Evolutionary conservation across 2,888 invertebrate species (phyloP).

Genomic region (Gandaritis pyraliata): DNA sequence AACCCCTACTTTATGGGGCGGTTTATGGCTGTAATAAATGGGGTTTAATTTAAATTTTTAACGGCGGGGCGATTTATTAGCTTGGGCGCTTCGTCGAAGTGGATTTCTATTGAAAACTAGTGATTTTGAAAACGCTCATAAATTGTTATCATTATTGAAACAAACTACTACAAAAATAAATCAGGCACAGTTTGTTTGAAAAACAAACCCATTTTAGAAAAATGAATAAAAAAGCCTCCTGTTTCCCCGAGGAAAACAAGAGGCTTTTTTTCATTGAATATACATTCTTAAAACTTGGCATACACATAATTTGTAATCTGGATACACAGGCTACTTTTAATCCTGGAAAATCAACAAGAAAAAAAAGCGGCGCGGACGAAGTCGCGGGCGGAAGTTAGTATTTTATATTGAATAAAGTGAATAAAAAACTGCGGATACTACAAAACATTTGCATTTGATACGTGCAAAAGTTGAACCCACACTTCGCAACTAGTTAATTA

Average conservation of each 20-base stretch:
- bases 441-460: neutral
- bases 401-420: too few relatives aligned
- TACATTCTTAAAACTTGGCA: too few relatives aligned
- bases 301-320: too few relatives aligned
- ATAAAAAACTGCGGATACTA: too few relatives aligned
- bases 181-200: neutral
- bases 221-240: too few relatives aligned
- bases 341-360: too few relatives aligned
- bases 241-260: too few relatives aligned
- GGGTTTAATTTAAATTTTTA: conserved; percentile 46
- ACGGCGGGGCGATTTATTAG: conserved; percentile 38
- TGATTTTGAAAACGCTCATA: conserved; percentile 11
- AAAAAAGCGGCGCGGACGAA: neutral
- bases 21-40: conserved; percentile 46
- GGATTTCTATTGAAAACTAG: conserved; percentile 26
- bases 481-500: conserved; percentile 15
- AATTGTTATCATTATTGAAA: conserved; percentile 6
- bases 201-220: too few relatives aligned
- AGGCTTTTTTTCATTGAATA: too few relatives aligned
- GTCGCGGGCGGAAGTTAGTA: too few relatives aligned
- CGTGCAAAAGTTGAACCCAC: neutral
- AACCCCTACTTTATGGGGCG: conserved; percentile 39
- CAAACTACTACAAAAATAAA: neutral
- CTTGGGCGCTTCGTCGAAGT: conserved; percentile 26
- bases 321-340: too few relatives aligned